phyloP scores from a whole-genome alignment of 2,797 vertebrate species.

The Phaenicophaeus curvirostris region DNA sequence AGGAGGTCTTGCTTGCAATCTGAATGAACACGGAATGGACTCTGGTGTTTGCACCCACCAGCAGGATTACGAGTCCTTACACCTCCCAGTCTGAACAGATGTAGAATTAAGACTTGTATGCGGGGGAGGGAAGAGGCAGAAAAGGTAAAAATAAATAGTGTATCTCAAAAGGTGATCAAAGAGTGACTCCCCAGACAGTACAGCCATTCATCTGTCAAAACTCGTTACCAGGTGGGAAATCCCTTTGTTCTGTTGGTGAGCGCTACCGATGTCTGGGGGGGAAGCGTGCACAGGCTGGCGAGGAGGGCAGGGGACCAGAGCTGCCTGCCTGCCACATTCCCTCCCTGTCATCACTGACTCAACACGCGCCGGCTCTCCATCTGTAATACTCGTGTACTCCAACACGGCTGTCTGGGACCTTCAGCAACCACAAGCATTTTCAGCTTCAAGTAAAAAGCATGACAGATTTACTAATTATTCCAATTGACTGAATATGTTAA shows the following conservation, averaged over 20 bases:
- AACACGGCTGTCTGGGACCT: background rate
- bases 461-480: slow-evolving; percentile 19
- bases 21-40: background rate
- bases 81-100: background rate
- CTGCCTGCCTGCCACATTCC: background rate
- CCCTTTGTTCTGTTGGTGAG: accelerated
- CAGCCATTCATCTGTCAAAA: accelerated
- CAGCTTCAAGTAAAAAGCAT: background rate
- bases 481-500: background rate
- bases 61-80: background rate
- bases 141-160: background rate
- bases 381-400: background rate
- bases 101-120: background rate
- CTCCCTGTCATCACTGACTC: background rate
- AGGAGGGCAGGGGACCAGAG: background rate
- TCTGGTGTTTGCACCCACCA: background rate
- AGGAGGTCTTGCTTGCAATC: background rate
- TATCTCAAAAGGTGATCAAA: background rate
- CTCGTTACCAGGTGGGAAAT: background rate
- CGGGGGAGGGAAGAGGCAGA: background rate
- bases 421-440: background rate
- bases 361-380: background rate
- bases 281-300: accelerated
- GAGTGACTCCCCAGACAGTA: background rate
- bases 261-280: background rate